Conservation (phyloP, 2,113 vertebrate species). For the Hippolais icterina region DNA sequence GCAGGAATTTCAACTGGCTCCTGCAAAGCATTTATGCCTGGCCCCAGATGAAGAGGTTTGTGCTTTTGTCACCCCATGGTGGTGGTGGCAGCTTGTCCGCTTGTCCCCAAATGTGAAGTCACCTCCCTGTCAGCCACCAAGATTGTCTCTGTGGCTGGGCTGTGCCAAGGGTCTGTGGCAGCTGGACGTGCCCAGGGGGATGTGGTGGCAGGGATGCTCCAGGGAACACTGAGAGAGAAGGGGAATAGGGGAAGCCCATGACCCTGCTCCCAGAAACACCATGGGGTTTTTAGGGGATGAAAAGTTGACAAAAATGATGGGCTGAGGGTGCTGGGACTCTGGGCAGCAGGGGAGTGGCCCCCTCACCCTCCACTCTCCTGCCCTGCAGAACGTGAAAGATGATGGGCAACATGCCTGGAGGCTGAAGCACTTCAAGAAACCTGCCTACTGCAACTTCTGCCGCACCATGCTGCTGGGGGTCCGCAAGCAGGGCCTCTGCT, state of each 20-base stretch:
- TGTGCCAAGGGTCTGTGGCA: accelerated
- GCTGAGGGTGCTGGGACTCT: neutral
- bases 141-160: too few species aligned
- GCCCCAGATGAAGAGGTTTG: neutral
- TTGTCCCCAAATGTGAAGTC: neutral
- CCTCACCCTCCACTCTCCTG: neutral
- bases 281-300: neutral
- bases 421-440: conserved; percentile 97
- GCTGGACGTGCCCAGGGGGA: accelerated
- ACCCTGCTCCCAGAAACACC: neutral
- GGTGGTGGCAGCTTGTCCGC: accelerated
- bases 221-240: neutral
- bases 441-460: conserved; percentile 95
- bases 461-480: conserved; percentile 90
- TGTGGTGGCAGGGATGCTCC: accelerated
- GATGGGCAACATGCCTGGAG: conserved; percentile 92
- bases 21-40: neutral
- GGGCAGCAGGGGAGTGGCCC: neutral
- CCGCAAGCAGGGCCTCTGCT: conserved; percentile 94
- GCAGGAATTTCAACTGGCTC: neutral
- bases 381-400: conserved; percentile 82
- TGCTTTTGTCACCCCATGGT: neutral
- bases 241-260: neutral
- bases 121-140: neutral
- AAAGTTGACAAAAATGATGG: neutral